A percentile compares a stretch with the other conserved stretches of the same genome.
These are phyloP conservation scores for Parnassius apollo DNA, from an alignment of 2,888 invertebrate genomes.

Conservation along the genomic window DNA sequence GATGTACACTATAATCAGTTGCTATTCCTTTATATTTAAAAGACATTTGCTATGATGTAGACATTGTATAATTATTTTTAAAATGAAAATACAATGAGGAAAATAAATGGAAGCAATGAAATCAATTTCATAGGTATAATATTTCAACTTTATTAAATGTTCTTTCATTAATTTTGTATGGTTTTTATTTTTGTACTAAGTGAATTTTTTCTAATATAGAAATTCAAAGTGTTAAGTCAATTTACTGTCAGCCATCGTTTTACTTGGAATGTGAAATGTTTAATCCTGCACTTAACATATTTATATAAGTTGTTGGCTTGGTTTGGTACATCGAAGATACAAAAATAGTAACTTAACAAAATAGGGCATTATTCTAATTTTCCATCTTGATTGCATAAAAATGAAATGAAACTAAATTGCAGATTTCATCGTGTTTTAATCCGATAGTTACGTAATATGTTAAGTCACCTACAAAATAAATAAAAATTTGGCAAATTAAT, in stretches of 20 bases:
- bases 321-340: slow-evolving; percentile 21
- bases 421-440: no score
- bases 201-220: neutral
- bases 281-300: neutral
- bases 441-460: no score
- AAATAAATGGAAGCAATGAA: no score
- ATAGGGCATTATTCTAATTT: slow-evolving; percentile 21
- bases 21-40: neutral
- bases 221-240: slow-evolving; percentile 4
- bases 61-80: no score
- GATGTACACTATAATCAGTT: neutral
- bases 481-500: no score
- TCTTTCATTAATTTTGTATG: no score
- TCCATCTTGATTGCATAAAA: neutral
- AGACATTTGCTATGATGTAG: neutral
- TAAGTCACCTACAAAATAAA: no score
- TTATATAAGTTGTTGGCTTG: slow-evolving; percentile 6
- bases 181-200: neutral
- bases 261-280: neutral
- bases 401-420: no score
- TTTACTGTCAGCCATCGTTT: slow-evolving; percentile 14
- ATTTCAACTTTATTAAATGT: no score
- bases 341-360: slow-evolving; percentile 18
- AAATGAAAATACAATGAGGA: no score
- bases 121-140: no score